These are phyloP conservation scores for Sinohyriopsis cumingii DNA, from an alignment of 2,888 invertebrate species.

Conservation along the genomic window DNA sequence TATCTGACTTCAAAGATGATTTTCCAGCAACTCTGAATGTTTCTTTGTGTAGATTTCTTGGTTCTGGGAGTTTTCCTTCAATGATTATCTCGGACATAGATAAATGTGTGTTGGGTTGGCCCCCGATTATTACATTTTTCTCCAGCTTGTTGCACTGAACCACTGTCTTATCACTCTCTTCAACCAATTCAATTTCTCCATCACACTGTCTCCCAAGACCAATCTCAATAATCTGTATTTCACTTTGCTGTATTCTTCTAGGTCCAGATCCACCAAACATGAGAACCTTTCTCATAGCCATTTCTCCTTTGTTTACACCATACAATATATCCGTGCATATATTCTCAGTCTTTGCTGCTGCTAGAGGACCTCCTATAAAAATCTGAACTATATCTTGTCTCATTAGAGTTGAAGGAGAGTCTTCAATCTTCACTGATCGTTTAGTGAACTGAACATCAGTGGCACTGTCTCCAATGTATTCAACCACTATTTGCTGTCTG, in stretches of 20 bases:
- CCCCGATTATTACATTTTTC: no score
- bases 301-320: neutral
- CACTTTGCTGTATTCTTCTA: neutral
- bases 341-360: no score
- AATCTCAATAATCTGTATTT: conserved; percentile 25
- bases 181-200: neutral
- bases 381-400: conserved; percentile 4
- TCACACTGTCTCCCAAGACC: conserved; percentile 23
- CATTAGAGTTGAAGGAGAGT: neutral
- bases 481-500: conserved; percentile 10
- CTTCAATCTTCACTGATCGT: neutral
- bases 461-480: conserved; percentile 21
- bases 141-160: no score
- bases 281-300: neutral
- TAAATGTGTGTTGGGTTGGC: no score
- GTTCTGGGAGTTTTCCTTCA: no score
- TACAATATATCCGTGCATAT: no score
- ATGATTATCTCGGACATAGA: no score
- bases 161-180: neutral
- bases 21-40: no score
- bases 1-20: no score
- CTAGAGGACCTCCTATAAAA: neutral
- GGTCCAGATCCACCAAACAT: no score
- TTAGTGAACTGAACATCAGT: conserved; percentile 20
- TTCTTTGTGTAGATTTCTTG: no score